Conservation (phyloP, 37 sponge, comb jelly and placozoan species). For the Crambe crambe region DNA sequence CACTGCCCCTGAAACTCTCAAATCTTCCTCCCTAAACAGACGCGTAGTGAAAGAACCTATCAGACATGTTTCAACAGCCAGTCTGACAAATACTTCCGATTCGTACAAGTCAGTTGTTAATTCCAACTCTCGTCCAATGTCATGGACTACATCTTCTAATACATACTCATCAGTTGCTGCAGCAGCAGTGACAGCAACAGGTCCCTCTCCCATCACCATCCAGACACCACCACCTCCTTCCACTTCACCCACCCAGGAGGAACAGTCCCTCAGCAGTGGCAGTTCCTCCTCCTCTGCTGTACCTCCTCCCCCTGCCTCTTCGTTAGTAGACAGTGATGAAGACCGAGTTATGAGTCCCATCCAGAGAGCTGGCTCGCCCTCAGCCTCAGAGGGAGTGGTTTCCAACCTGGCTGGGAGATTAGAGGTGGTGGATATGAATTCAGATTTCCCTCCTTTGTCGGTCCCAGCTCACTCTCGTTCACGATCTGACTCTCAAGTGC, state of each 20-base stretch:
- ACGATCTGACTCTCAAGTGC: constrained; percentile 14
- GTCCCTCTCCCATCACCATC: not conserved
- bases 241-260: not conserved
- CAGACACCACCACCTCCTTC: not conserved
- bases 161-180: not conserved
- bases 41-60: not conserved
- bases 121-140: not conserved
- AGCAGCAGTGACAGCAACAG: not conserved
- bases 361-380: no score
- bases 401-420: not conserved
- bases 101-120: not conserved
- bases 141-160: not conserved
- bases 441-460: constrained; percentile 20
- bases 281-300: not conserved
- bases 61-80: not conserved
- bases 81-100: not conserved
- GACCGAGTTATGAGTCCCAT: not conserved
- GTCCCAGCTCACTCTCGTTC: constrained; percentile 14
- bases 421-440: not conserved
- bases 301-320: not conserved
- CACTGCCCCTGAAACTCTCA: not conserved
- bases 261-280: not conserved
- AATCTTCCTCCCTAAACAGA: not conserved
- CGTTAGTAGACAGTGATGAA: not conserved
- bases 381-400: not conserved